Percentiles rank a stretch among this genome's conserved stretches.
phyloP scores from a whole-genome alignment of 2,797 vertebrate species.

The Galaxias olidus region DNA sequence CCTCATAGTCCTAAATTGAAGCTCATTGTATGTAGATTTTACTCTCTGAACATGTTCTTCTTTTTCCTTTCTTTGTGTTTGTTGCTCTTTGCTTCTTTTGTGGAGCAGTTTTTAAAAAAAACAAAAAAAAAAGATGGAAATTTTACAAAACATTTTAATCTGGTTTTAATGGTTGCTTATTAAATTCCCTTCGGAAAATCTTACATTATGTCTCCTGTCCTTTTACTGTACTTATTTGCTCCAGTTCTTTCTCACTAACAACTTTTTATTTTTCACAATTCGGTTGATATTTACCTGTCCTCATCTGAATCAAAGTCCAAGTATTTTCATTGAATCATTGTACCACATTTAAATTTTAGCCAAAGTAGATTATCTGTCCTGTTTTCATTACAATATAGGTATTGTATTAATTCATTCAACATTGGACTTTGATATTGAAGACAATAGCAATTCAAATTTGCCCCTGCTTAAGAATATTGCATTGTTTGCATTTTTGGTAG shows the following conservation, averaged over 20 bases:
- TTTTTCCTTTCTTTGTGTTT: conserved; percentile 64
- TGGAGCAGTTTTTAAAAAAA: conserved; percentile 78
- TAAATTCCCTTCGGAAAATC: conserved; percentile 75
- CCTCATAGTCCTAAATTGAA: conserved; percentile 79
- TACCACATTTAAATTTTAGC: too few species aligned
- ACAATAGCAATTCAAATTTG: too few species aligned
- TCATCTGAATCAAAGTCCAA: conserved; percentile 23
- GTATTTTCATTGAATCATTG: conserved; percentile 6
- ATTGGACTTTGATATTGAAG: too few species aligned
- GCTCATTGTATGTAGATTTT: conserved; percentile 79
- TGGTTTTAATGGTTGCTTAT: conserved; percentile 75
- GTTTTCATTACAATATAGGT: too few species aligned
- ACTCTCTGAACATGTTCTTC: conserved; percentile 71
- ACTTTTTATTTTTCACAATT: conserved; percentile 7
- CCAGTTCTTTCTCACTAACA: conserved; percentile 18
- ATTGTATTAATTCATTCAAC: too few species aligned
- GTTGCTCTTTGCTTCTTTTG: conserved; percentile 82
- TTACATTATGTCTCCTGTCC: conserved; percentile 68
- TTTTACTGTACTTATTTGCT: conserved; percentile 66
- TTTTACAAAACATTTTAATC: conserved; percentile 79
- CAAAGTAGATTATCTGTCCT: too few species aligned
- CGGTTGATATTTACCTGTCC: conserved; percentile 20
- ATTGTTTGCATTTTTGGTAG: too few species aligned
- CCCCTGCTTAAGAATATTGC: too few species aligned
- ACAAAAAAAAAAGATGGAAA: conserved; percentile 67